phyloP scores from a whole-genome alignment of 2,888 invertebrate genomes.

The Trissolcus japonicus region DNA sequence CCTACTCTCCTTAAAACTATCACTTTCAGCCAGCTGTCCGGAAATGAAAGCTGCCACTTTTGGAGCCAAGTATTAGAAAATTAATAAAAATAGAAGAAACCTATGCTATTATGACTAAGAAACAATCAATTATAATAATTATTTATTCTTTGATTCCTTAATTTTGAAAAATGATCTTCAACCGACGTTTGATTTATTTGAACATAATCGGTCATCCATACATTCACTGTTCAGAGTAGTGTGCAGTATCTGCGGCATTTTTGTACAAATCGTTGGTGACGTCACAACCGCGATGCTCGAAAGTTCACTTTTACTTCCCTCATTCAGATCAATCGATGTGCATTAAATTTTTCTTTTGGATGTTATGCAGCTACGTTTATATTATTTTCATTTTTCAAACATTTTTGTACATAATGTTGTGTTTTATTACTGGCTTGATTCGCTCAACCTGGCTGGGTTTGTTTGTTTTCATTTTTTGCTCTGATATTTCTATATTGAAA shows the following conservation, averaged over 20 bases:
- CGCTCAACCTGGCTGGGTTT: constrained; percentile 1
- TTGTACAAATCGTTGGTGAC: constrained; percentile 39
- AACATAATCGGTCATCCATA: too few relatives aligned
- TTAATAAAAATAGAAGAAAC: too few relatives aligned
- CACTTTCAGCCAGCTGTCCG: too few relatives aligned
- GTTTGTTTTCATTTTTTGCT: background rate
- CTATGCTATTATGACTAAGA: too few relatives aligned
- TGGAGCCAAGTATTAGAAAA: too few relatives aligned
- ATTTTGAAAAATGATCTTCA: too few relatives aligned
- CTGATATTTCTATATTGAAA: too few relatives aligned
- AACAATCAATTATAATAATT: too few relatives aligned
- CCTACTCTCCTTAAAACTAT: too few relatives aligned
- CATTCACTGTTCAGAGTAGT: constrained; percentile 1
- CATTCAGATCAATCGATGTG: constrained; percentile 32
- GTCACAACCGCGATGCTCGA: constrained; percentile 30
- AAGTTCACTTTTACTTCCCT: constrained; percentile 23
- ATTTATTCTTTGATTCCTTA: too few relatives aligned
- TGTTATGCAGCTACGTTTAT: constrained; percentile 24
- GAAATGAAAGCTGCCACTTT: too few relatives aligned
- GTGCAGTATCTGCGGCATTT: constrained; percentile 9
- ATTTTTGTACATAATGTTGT: constrained; percentile 32
- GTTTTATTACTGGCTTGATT: constrained; percentile 12
- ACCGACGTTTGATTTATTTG: too few relatives aligned
- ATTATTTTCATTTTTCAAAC: constrained; percentile 15
- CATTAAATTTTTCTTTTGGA: constrained; percentile 31